phyloP scores from a whole-genome alignment of 2,113 vertebrate species.

The Vulpes ferrilata region DNA sequence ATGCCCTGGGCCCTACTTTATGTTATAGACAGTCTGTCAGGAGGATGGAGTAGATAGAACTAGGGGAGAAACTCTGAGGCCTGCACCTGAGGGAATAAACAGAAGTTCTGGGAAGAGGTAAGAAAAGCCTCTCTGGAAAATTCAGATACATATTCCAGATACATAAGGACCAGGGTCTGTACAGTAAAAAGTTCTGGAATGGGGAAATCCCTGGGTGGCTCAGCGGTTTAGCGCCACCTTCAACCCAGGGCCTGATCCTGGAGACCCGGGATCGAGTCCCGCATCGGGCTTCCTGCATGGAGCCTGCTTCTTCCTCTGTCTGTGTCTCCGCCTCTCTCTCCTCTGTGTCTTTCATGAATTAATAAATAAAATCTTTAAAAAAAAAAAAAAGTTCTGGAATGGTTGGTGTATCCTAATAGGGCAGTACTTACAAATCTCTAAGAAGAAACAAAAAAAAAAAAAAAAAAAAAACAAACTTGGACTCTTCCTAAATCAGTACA shows the following conservation, averaged over 20 bases:
- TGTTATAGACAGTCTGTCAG: not conserved
- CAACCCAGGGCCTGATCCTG: too few species aligned
- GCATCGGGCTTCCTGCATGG: too few species aligned
- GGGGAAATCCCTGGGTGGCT: not conserved
- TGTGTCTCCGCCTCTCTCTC: too few species aligned
- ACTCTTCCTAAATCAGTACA: not conserved
- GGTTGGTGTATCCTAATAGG: not conserved
- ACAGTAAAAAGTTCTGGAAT: not conserved
- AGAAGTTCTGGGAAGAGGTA: not conserved
- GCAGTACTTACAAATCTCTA: not conserved
- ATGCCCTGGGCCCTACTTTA: not conserved
- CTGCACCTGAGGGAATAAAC: not conserved
- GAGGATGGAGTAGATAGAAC: not conserved
- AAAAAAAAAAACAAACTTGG: not conserved
- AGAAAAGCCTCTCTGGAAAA: not conserved
- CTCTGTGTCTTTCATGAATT: too few species aligned
- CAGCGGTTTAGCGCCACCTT: too few species aligned
- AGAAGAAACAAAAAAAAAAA: not conserved
- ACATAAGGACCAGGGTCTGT: not conserved
- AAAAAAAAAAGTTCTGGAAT: not conserved
- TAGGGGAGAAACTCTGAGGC: not conserved
- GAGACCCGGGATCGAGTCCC: too few species aligned
- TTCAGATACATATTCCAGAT: not conserved
- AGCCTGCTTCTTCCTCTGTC: too few species aligned
- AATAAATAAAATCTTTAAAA: too few species aligned